Conservation (phyloP, 2,113 vertebrate species). For the Saccopteryx leptura region DNA sequence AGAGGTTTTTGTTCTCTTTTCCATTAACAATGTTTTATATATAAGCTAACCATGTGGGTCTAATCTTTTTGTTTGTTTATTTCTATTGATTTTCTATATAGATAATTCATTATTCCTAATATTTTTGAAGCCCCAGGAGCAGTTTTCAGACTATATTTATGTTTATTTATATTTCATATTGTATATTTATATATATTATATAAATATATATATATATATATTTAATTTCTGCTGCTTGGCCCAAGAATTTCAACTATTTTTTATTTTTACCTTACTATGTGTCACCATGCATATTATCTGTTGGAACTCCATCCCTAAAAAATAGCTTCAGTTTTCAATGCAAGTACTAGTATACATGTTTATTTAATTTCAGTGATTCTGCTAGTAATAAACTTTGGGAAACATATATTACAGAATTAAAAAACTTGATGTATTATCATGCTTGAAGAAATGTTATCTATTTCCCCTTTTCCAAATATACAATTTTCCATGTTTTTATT, state of each 20-base stretch:
- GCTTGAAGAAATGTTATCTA: neutral
- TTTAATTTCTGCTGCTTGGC: neutral
- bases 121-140: neutral
- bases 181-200: neutral
- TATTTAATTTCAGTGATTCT: neutral
- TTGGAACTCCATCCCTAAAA: neutral
- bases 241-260: neutral
- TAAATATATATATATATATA: neutral
- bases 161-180: neutral
- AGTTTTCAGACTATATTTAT: neutral
- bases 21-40: neutral
- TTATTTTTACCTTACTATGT: neutral
- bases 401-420: neutral
- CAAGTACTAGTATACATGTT: rapidly evolving
- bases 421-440: neutral
- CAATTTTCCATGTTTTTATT: neutral
- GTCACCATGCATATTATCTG: neutral
- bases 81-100: neutral
- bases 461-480: neutral
- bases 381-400: neutral
- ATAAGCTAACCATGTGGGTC: neutral
- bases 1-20: neutral
- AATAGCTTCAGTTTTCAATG: neutral
- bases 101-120: neutral
- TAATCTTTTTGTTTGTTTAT: neutral